Percentiles rank a stretch among this genome's conserved stretches.
Conservation (phyloP, 92 coral and sea anemone species). For the Porites cylindrica region DNA sequence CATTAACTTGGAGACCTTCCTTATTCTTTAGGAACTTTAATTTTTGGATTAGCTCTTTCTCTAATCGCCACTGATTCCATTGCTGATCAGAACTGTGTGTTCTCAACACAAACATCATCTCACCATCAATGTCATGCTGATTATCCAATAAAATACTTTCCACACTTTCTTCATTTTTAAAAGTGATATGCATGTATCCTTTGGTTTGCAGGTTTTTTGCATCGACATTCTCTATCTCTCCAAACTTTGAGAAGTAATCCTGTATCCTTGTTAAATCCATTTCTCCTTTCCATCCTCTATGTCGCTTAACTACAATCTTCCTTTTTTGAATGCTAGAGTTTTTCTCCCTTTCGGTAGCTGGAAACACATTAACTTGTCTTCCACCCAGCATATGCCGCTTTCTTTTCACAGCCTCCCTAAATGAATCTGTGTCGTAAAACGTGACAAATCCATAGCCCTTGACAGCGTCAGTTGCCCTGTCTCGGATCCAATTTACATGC, state of each 20-base stretch:
- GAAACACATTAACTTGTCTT: constrained; percentile 8
- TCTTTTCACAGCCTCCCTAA: neutral
- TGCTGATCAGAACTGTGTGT: constrained; percentile 10
- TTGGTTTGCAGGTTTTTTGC: neutral
- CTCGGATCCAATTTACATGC: constrained; percentile 3
- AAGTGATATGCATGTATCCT: neutral
- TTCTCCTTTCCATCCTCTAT: neutral
- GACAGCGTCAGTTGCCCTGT: neutral
- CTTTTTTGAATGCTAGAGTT: neutral
- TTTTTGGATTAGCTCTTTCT: neutral
- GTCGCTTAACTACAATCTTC: constrained; percentile 8
- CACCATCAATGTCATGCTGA: neutral
- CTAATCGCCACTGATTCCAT: constrained; percentile 8
- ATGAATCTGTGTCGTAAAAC: neutral
- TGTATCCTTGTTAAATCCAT: neutral
- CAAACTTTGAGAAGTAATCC: constrained; percentile 19
- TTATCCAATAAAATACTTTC: neutral
- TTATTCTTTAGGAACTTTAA: neutral
- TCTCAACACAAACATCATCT: neutral
- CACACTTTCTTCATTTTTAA: constrained; percentile 3
- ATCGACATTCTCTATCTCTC: neutral
- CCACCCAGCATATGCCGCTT: neutral
- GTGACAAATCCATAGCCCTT: constrained; percentile 22
- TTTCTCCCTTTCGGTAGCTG: neutral
- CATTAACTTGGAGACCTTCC: neutral